Conservation (phyloP, 2,797 vertebrate species). For the Hoplostethus atlanticus region DNA sequence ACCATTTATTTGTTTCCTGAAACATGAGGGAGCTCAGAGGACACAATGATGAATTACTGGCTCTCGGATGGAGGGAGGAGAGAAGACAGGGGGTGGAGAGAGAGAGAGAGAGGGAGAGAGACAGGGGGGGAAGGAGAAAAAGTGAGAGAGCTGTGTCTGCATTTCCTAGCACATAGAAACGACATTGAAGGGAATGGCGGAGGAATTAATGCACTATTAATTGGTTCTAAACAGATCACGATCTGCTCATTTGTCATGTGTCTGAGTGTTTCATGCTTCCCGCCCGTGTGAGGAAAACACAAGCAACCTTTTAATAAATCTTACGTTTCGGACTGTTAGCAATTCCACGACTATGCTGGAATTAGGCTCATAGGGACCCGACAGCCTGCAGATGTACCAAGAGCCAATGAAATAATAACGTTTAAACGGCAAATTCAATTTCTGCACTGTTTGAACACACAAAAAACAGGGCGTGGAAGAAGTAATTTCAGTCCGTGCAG, state of each 20-base stretch:
- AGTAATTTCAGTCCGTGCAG: background rate
- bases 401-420: background rate
- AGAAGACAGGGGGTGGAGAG: background rate
- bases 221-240: slow-evolving; percentile 27
- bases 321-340: background rate
- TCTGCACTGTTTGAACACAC: background rate
- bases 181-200: slow-evolving; percentile 14
- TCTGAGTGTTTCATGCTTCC: slow-evolving; percentile 26
- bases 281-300: slow-evolving; percentile 17
- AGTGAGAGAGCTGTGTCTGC: background rate
- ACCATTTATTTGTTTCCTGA: slow-evolving; percentile 70
- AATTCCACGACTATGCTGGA: background rate
- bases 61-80: slow-evolving; percentile 35
- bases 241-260: slow-evolving; percentile 15
- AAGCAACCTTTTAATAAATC: slow-evolving; percentile 9
- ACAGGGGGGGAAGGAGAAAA: background rate
- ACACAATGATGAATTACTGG: slow-evolving; percentile 61
- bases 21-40: slow-evolving; percentile 45
- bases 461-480: background rate
- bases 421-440: slow-evolving; percentile 10
- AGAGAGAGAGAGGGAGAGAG: background rate
- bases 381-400: slow-evolving; percentile 29
- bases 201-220: slow-evolving; percentile 26
- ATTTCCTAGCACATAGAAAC: slow-evolving; percentile 7
- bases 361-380: slow-evolving; percentile 2